Evolutionary conservation across 2,113 vertebrate genomes (phyloP).

Genomic region (Labrus mixtus): DNA sequence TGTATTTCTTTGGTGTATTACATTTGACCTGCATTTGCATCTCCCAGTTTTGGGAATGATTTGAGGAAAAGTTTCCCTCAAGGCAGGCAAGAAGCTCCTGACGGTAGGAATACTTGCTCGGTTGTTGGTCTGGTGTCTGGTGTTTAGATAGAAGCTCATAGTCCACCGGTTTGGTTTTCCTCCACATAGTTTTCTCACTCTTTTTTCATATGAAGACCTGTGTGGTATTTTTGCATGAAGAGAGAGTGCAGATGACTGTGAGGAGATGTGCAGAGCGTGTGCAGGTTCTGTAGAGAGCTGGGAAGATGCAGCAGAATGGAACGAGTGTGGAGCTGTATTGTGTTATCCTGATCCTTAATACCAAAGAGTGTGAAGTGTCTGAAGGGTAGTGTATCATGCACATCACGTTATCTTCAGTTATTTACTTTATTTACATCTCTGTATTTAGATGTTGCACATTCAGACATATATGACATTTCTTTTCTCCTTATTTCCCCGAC

Average conservation of each 20-base stretch:
- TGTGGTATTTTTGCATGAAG: constrained; percentile 72
- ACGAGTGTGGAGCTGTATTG: constrained; percentile 47
- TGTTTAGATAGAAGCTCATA: constrained; percentile 64
- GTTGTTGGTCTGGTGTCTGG: constrained; percentile 61
- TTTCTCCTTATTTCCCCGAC: not conserved
- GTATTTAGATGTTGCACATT: constrained; percentile 18
- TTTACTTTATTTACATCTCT: constrained; percentile 7
- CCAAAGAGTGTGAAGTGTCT: constrained; percentile 25
- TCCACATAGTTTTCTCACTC: constrained; percentile 61
- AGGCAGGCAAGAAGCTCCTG: constrained; percentile 48
- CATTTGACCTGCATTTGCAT: constrained; percentile 70
- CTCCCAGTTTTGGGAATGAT: constrained; percentile 68
- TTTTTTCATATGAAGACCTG: constrained; percentile 47
- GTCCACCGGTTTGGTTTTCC: constrained; percentile 71
- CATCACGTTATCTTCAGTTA: constrained; percentile 36
- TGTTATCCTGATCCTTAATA: constrained; percentile 11
- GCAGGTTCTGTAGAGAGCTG: constrained; percentile 29
- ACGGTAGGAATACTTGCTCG: constrained; percentile 76
- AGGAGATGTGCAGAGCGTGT: constrained; percentile 47
- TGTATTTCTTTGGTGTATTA: constrained; percentile 56
- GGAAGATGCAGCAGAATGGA: constrained; percentile 15
- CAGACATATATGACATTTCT: constrained; percentile 20
- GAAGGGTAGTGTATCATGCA: constrained; percentile 37
- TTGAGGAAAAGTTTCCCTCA: constrained; percentile 63
- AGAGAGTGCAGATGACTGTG: constrained; percentile 59